Evolutionary conservation across 2,113 vertebrate genomes (phyloP).

Genomic region (Hyaena hyaena): DNA sequence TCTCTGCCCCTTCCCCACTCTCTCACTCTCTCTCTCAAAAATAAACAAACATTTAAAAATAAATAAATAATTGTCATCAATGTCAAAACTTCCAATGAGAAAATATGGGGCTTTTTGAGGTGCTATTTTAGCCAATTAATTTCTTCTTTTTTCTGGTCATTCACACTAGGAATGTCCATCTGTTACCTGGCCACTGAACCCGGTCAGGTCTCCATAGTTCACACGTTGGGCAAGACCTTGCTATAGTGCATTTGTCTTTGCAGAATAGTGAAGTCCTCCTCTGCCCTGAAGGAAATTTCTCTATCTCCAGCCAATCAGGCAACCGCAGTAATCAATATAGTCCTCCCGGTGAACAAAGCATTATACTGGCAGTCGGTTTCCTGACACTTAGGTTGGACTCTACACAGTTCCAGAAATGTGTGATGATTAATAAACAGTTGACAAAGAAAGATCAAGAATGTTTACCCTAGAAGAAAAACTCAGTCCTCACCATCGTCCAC

Average conservation of each 20-base stretch:
- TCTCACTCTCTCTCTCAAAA: no score
- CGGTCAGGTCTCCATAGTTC: background rate
- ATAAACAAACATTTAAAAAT: no score
- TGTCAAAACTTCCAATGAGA: conserved; percentile 10
- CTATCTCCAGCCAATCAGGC: background rate
- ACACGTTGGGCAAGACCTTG: background rate
- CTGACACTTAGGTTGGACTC: background rate
- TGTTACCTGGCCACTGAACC: background rate
- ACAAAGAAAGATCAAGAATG: background rate
- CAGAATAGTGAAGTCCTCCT: background rate
- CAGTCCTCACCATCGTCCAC: conserved; percentile 92
- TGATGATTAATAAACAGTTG: background rate
- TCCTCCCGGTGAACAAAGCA: background rate
- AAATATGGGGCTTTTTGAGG: background rate
- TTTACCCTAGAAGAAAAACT: background rate
- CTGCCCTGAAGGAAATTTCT: background rate
- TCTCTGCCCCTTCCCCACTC: no score
- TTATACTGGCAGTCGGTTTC: background rate
- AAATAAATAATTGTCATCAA: background rate
- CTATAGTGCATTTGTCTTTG: background rate
- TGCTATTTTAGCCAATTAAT: background rate
- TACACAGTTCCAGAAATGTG: background rate
- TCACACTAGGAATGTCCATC: background rate
- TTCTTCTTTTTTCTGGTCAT: background rate
- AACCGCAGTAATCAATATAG: background rate